A percentile compares a stretch with the other conserved stretches of the same genome.
Evolutionary conservation across 2,888 invertebrate genomes (phyloP).

Genomic region (Vannuccia rotundouncinata): DNA sequence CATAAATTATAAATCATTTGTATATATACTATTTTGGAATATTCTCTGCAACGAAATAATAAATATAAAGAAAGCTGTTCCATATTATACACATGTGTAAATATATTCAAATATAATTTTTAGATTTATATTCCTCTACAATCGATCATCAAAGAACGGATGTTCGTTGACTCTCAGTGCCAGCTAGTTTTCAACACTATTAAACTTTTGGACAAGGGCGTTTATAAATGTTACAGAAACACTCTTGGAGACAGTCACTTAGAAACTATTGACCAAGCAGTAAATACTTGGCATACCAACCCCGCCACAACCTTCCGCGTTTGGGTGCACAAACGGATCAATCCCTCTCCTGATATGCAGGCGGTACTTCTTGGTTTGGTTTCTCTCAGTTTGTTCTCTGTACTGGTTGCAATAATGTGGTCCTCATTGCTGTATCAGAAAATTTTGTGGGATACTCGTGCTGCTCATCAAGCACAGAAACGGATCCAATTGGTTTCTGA

Average conservation of each 20-base stretch:
- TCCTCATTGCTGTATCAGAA: neutral
- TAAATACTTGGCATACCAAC: neutral
- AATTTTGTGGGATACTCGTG: neutral
- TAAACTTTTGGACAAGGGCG: neutral
- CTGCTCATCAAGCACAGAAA: neutral
- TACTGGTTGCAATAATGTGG: neutral
- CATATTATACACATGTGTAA: too few relatives aligned
- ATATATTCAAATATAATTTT: too few relatives aligned
- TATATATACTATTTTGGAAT: too few relatives aligned
- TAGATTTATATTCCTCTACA: neutral
- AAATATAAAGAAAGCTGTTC: too few relatives aligned
- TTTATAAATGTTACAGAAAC: constrained; percentile 17
- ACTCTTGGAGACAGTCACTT: neutral
- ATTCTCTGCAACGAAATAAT: too few relatives aligned
- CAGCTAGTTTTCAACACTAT: neutral
- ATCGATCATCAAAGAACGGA: constrained; percentile 13
- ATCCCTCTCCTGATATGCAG: neutral
- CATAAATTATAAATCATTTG: too few relatives aligned
- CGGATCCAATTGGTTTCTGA: neutral
- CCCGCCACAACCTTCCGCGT: neutral
- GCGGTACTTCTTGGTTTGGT: neutral
- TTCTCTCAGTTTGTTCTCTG: neutral
- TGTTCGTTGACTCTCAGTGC: neutral
- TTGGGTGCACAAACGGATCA: neutral
- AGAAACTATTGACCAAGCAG: neutral